Evolutionary conservation across 2,888 invertebrate genomes (phyloP).

Genomic region (Acanthacorydalis orientalis): DNA sequence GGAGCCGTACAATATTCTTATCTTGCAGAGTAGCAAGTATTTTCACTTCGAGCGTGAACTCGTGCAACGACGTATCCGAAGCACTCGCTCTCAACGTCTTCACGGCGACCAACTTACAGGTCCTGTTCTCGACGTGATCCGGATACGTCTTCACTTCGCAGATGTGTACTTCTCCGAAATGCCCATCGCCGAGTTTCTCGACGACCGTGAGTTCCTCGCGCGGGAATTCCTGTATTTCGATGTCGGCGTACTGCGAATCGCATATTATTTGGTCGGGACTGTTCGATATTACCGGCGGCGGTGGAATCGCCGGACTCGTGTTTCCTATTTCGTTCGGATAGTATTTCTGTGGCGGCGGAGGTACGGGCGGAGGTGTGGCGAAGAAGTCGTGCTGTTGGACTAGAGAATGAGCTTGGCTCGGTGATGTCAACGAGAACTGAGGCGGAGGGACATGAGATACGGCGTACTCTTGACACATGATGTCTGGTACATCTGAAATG

Average conservation of each 20-base stretch:
- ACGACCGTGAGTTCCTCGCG: slow-evolving; percentile 54
- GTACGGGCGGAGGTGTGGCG: slow-evolving; percentile 43
- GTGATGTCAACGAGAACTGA: slow-evolving; percentile 14
- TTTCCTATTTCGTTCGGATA: slow-evolving; percentile 48
- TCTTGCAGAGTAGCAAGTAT: slow-evolving; percentile 50
- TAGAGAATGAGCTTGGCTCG: slow-evolving; percentile 27
- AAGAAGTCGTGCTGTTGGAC: slow-evolving; percentile 30
- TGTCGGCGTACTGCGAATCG: slow-evolving; percentile 28
- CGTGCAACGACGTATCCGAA: slow-evolving; percentile 39
- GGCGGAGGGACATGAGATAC: slow-evolving; percentile 36
- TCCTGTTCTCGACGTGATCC: slow-evolving; percentile 12
- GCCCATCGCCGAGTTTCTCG: slow-evolving; percentile 60
- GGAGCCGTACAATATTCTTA: slow-evolving; percentile 52
- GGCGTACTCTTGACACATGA: slow-evolving; percentile 43
- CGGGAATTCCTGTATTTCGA: slow-evolving; percentile 43
- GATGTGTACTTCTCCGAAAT: slow-evolving; percentile 57
- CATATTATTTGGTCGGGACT: slow-evolving; percentile 14
- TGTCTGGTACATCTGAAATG: slow-evolving; percentile 33
- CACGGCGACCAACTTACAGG: slow-evolving; percentile 47
- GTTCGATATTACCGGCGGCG: slow-evolving; percentile 25
- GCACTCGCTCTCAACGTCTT: slow-evolving; percentile 48
- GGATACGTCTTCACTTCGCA: slow-evolving; percentile 35
- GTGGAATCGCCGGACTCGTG: slow-evolving; percentile 21
- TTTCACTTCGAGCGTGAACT: slow-evolving; percentile 56
- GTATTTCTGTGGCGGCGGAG: slow-evolving; percentile 51